Evolutionary conservation across 2,888 invertebrate species (phyloP).

Genomic region (Diaphora mendica): DNA sequence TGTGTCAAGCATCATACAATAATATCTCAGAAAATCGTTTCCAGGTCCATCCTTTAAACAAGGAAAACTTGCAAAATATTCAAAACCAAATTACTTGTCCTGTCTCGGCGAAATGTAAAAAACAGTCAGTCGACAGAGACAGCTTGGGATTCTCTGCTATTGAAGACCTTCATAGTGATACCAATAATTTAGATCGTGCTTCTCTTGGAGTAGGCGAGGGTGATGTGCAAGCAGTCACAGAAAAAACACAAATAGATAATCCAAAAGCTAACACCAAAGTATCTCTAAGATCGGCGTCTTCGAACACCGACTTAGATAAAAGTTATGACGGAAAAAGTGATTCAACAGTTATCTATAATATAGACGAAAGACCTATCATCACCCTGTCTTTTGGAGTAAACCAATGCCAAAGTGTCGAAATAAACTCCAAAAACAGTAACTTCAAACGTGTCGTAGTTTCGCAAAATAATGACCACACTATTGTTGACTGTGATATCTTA

Average conservation of each 20-base stretch:
- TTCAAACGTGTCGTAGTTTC: constrained; percentile 64
- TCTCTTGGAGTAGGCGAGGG: constrained; percentile 16
- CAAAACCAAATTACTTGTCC: constrained; percentile 34
- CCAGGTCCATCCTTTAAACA: constrained; percentile 48
- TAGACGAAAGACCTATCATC: constrained; percentile 51
- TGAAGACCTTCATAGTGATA: constrained; percentile 54
- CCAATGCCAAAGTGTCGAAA: constrained; percentile 63
- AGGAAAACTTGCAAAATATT: constrained; percentile 56
- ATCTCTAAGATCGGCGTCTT: constrained; percentile 53
- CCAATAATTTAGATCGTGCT: constrained; percentile 28
- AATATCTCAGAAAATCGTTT: constrained; percentile 1
- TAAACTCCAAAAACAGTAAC: constrained; percentile 65
- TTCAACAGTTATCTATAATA: constrained; percentile 53
- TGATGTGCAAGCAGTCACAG: constrained; percentile 17
- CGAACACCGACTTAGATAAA: constrained; percentile 52
- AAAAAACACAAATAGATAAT: constrained; percentile 22
- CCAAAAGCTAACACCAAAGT: neutral
- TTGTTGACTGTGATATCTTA: constrained; percentile 67
- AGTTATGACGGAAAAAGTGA: constrained; percentile 44
- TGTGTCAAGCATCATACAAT: neutral
- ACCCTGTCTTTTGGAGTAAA: constrained; percentile 67
- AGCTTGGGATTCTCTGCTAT: constrained; percentile 62
- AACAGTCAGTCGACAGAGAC: constrained; percentile 32
- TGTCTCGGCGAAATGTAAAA: constrained; percentile 8
- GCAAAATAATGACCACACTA: constrained; percentile 55